phyloP scores from a whole-genome alignment of 2,113 vertebrate genomes.

The Xenopus laevis region DNA sequence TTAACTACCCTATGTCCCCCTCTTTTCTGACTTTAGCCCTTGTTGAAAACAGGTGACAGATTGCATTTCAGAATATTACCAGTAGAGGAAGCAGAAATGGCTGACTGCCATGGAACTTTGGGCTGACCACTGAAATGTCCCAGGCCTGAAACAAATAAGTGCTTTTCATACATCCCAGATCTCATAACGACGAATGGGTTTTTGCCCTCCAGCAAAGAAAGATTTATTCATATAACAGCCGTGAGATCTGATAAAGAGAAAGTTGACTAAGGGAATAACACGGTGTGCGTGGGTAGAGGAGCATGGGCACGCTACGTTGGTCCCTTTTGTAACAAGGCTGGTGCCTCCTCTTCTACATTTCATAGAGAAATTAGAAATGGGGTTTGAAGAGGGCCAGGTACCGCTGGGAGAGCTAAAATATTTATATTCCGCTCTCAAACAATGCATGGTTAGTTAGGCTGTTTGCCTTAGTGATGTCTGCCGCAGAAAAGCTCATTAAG shows the following conservation, averaged over 20 bases:
- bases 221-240: background rate
- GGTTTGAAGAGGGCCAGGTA: slow-evolving; percentile 25
- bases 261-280: slow-evolving; percentile 8
- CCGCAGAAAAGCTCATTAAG: slow-evolving; percentile 49
- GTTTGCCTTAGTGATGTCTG: slow-evolving; percentile 49
- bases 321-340: slow-evolving; percentile 17
- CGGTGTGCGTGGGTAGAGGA: slow-evolving; percentile 8
- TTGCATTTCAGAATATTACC: too few relatives aligned
- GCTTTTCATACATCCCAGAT: background rate
- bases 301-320: background rate
- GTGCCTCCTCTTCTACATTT: slow-evolving; percentile 30
- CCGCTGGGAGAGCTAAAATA: slow-evolving; percentile 17
- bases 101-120: background rate
- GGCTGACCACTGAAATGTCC: background rate
- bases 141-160: background rate
- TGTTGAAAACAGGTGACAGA: too few relatives aligned
- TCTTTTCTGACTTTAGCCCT: too few relatives aligned
- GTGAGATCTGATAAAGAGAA: slow-evolving; percentile 22
- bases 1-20: too few relatives aligned
- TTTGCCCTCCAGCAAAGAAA: background rate
- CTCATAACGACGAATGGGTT: background rate
- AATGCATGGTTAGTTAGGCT: slow-evolving; percentile 37
- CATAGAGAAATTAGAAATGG: background rate
- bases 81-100: too few relatives aligned
- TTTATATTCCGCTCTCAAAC: slow-evolving; percentile 34